These are phyloP conservation scores for Chrysolina oricalcia DNA, from an alignment of 2,888 invertebrate species.

Conservation along the genomic window DNA sequence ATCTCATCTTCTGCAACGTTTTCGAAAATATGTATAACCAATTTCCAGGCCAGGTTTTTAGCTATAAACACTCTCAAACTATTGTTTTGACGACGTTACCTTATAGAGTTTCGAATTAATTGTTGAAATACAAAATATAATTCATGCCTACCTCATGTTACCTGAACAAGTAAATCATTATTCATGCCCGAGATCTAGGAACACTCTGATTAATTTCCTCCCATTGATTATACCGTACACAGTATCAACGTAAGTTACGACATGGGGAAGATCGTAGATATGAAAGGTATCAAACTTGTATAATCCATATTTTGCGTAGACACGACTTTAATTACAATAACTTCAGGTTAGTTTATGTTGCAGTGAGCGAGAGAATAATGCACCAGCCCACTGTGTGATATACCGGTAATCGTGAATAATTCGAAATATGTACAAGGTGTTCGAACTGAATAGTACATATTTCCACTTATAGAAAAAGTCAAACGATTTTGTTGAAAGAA, in stretches of 20 bases:
- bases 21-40: too few relatives aligned
- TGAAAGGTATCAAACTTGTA: conserved; percentile 9
- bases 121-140: too few relatives aligned
- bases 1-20: too few relatives aligned
- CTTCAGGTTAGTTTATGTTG: conserved; percentile 23
- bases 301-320: conserved; percentile 14
- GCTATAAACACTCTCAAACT: too few relatives aligned
- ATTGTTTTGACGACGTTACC: too few relatives aligned
- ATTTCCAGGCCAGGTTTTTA: too few relatives aligned
- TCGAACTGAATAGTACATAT: too few relatives aligned
- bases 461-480: too few relatives aligned
- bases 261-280: conserved; percentile 14
- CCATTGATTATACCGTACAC: background rate
- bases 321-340: conserved; percentile 23
- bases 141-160: too few relatives aligned
- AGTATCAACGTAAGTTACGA: conserved; percentile 23
- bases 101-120: too few relatives aligned
- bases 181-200: background rate
- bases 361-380: conserved; percentile 18
- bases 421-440: conserved; percentile 4
- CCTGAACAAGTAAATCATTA: background rate
- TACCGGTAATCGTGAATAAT: conserved; percentile 2
- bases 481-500: too few relatives aligned
- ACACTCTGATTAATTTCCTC: conserved; percentile 7
- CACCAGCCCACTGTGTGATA: conserved; percentile 12